phyloP scores from a whole-genome alignment of 1,140 invertebrate species.

The Drosophila parabipectinata region DNA sequence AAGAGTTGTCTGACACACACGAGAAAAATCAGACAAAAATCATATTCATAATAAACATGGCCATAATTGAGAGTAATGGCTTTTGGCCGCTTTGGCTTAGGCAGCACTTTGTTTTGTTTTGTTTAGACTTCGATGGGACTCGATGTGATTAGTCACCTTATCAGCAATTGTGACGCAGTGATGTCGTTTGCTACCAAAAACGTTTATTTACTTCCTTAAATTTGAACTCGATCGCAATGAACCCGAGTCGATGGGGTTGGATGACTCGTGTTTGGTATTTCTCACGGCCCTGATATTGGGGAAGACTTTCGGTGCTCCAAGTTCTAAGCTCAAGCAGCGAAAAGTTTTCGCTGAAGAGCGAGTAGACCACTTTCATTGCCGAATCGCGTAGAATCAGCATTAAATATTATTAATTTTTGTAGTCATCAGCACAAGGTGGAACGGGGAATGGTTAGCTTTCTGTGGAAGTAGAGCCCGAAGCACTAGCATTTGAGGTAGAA shows the following conservation, averaged over 20 bases:
- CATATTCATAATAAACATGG: constrained; percentile 13
- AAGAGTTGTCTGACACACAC: constrained; percentile 51
- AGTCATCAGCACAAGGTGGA: constrained; percentile 55
- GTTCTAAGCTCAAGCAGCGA: constrained; percentile 28
- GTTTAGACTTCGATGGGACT: constrained; percentile 10
- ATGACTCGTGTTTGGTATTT: constrained; percentile 35
- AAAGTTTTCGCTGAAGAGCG: constrained; percentile 64
- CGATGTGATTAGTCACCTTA: constrained; percentile 33
- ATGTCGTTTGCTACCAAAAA: constrained; percentile 45
- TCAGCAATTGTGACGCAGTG: constrained; percentile 30
- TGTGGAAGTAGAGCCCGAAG: constrained; percentile 55
- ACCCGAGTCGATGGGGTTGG: constrained; percentile 41
- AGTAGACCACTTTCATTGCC: constrained; percentile 62
- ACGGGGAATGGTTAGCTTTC: constrained; percentile 54
- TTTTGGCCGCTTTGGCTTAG: constrained; percentile 41
- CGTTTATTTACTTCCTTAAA: constrained; percentile 65
- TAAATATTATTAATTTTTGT: constrained; percentile 39
- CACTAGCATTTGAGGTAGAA: constrained; percentile 9
- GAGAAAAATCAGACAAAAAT: constrained; percentile 32
- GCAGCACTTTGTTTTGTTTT: constrained; percentile 17
- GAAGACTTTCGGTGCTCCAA: constrained; percentile 47
- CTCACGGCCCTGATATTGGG: constrained; percentile 60
- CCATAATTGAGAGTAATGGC: constrained; percentile 17
- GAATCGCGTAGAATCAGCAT: constrained; percentile 61
- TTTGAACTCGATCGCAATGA: constrained; percentile 65